Evolutionary conservation across 2,113 vertebrate species (phyloP).

Genomic region (Myotis davidii): DNA sequence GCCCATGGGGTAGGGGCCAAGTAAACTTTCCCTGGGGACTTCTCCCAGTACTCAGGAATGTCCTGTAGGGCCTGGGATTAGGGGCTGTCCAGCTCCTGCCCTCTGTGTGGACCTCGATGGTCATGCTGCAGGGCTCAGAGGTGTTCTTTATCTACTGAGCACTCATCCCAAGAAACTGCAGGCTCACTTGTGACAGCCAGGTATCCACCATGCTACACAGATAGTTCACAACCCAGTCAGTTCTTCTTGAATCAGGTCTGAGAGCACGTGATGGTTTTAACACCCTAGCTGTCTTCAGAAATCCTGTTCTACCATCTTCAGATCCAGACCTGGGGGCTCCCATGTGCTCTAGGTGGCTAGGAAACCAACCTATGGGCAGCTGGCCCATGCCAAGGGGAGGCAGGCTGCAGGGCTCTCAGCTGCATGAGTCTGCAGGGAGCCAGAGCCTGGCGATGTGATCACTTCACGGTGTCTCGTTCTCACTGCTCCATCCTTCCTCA

Average conservation of each 20-base stretch:
- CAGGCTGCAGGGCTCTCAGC: too few species aligned
- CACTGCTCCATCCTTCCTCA: constrained; percentile 64
- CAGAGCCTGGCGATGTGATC: accelerated
- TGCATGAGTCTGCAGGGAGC: background rate
- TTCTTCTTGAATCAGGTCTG: background rate
- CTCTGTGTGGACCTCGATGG: background rate
- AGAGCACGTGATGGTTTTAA: background rate
- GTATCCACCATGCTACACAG: background rate
- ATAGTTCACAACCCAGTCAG: background rate
- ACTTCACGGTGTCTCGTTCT: too few species aligned
- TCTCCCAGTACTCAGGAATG: background rate
- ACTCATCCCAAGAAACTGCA: background rate
- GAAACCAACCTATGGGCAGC: background rate
- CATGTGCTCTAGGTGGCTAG: background rate
- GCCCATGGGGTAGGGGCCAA: background rate
- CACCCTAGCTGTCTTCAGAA: background rate
- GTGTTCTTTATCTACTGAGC: background rate
- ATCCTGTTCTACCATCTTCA: background rate
- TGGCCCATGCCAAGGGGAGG: background rate
- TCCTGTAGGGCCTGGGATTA: background rate
- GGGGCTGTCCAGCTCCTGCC: background rate
- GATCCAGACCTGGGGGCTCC: background rate
- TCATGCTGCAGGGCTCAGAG: too few species aligned
- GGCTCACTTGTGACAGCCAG: background rate
- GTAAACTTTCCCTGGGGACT: too few species aligned